phyloP scores from a whole-genome alignment of 1,140 invertebrate species.

The Ephestia elutella region DNA sequence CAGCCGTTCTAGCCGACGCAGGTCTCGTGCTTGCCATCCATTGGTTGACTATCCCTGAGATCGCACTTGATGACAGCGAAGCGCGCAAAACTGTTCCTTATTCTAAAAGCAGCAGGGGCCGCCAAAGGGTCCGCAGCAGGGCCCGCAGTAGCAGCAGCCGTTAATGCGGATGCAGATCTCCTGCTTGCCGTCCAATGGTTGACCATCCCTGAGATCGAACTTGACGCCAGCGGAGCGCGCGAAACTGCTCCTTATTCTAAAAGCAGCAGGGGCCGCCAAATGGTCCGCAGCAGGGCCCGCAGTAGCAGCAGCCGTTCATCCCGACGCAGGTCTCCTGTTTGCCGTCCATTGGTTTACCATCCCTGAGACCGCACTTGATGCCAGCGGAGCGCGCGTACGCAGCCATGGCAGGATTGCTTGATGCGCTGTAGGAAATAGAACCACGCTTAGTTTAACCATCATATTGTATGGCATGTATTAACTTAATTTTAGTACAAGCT shows the following conservation, averaged over 20 bases:
- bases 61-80: constrained; percentile 47
- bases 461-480: no score
- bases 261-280: background rate
- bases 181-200: constrained; percentile 42
- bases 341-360: constrained; percentile 43
- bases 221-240: constrained; percentile 45
- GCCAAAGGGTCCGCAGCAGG: constrained; percentile 29
- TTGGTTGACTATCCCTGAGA: constrained; percentile 36
- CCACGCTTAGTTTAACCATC: no score
- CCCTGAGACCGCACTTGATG: constrained; percentile 41
- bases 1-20: constrained; percentile 11
- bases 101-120: background rate
- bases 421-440: background rate
- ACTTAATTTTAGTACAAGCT: no score
- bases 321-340: constrained; percentile 26
- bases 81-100: constrained; percentile 15
- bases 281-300: constrained; percentile 39
- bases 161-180: constrained; percentile 10
- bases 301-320: constrained; percentile 30
- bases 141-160: constrained; percentile 38
- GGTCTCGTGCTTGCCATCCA: constrained; percentile 39
- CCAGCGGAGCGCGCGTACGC: constrained; percentile 42
- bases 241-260: background rate
- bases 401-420: constrained; percentile 26
- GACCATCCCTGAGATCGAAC: constrained; percentile 37